A percentile compares a stretch with the other conserved stretches of the same genome.
These are phyloP conservation scores for Brachystomella parvula DNA, from an alignment of 1,140 invertebrate species.

Conservation along the genomic window DNA sequence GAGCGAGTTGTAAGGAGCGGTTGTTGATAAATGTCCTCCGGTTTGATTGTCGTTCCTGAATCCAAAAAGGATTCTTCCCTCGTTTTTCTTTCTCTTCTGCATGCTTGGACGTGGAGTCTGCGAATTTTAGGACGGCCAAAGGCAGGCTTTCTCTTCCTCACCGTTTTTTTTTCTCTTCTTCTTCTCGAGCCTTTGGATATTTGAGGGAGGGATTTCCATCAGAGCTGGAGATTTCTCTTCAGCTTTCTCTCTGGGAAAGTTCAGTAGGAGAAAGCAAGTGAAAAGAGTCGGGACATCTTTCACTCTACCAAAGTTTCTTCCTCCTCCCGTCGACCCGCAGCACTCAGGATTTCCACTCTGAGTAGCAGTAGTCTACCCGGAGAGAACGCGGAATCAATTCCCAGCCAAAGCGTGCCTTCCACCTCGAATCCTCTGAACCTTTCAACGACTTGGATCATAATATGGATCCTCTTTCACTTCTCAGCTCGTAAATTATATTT, in stretches of 20 bases:
- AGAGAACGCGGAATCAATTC: not conserved
- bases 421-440: not conserved
- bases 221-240: not conserved
- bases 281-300: not conserved
- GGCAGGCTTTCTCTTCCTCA: not conserved
- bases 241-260: not conserved
- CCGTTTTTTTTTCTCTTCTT: no score
- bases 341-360: not conserved
- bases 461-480: not conserved
- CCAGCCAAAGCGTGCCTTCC: not conserved
- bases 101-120: not conserved
- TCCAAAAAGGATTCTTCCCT: not conserved
- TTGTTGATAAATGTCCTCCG: constrained; percentile 33
- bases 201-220: no score
- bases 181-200: no score
- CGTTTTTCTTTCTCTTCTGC: constrained; percentile 3
- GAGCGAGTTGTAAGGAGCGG: constrained; percentile 10
- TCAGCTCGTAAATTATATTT: not conserved
- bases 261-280: not conserved
- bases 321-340: not conserved
- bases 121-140: not conserved
- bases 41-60: constrained; percentile 21
- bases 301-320: not conserved
- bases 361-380: not conserved
- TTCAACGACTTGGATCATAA: not conserved